A percentile compares a stretch with the other conserved stretches of the same genome.
phyloP scores from a whole-genome alignment of 2,797 vertebrate species.

The Schizopygopsis pylzovi region DNA sequence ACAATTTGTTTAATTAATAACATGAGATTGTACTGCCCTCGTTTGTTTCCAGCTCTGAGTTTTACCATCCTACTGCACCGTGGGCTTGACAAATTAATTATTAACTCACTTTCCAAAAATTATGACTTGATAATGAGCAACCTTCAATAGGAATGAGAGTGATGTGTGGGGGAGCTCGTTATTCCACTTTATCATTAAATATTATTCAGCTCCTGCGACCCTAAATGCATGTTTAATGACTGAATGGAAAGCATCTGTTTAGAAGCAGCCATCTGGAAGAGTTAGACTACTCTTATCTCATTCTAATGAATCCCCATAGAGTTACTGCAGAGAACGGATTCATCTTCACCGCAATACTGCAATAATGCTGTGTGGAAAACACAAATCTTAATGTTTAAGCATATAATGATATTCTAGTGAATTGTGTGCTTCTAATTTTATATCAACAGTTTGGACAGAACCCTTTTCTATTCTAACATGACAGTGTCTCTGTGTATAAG shows the following conservation, averaged over 20 bases:
- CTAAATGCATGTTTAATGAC: conserved; percentile 64
- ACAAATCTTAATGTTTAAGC: too few species aligned
- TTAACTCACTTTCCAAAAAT: conserved; percentile 66
- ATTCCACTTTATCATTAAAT: conserved; percentile 61
- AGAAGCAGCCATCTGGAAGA: conserved; percentile 56
- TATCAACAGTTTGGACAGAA: too few species aligned
- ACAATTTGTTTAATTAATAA: conserved; percentile 2
- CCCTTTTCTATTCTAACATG: too few species aligned
- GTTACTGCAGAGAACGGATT: conserved; percentile 33
- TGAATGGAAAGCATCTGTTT: conserved; percentile 62
- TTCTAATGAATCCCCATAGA: conserved; percentile 63
- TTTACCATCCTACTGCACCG: conserved; percentile 33
- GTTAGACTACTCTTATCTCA: conserved; percentile 54
- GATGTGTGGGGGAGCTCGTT: conserved; percentile 39
- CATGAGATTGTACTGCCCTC: conserved; percentile 18
- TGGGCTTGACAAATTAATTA: conserved; percentile 66
- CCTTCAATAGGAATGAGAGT: conserved; percentile 53
- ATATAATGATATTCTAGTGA: too few species aligned
- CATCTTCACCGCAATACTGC: not conserved
- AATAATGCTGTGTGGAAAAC: not conserved
- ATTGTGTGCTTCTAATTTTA: too few species aligned
- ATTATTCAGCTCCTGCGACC: conserved; percentile 67
- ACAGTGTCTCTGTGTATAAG: too few species aligned
- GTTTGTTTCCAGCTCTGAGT: conserved; percentile 25
- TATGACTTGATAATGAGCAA: conserved; percentile 67